Percentiles rank a stretch among this genome's conserved stretches.
phyloP scores from a whole-genome alignment of 2,797 vertebrate species.

The Ambastaia sidthimunki region DNA sequence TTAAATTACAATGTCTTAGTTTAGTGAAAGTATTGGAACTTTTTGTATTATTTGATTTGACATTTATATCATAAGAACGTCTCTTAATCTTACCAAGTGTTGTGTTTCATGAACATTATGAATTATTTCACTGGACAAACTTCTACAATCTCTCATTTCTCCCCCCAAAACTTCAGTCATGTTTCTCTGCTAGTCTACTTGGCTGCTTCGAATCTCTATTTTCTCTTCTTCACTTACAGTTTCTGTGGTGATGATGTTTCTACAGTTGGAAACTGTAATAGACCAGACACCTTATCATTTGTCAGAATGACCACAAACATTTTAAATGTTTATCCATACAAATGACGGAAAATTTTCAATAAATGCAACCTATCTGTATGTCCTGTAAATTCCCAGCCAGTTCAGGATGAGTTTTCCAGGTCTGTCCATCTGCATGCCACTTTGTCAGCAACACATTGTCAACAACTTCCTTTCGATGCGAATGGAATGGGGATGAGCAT shows the following conservation, averaged over 20 bases:
- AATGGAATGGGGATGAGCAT: constrained; percentile 22
- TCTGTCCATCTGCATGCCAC: constrained; percentile 34
- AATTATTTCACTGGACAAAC: neutral
- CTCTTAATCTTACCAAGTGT: too few relatives aligned
- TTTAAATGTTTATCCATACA: constrained; percentile 23
- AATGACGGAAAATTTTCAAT: neutral
- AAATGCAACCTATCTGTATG: neutral
- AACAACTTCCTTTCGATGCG: neutral
- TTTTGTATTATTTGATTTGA: too few relatives aligned
- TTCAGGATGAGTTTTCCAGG: constrained; percentile 36
- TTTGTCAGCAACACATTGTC: neutral
- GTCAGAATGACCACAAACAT: neutral
- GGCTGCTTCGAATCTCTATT: neutral
- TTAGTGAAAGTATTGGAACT: too few relatives aligned
- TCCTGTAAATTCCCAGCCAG: constrained; percentile 15
- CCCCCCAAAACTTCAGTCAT: neutral
- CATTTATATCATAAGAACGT: too few relatives aligned
- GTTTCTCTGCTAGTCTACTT: neutral
- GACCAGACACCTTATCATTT: neutral
- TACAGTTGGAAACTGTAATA: too few relatives aligned
- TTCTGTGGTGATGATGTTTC: neutral
- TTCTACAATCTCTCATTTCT: neutral
- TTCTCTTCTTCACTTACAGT: neutral
- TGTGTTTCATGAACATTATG: neutral
- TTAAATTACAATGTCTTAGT: too few relatives aligned